These are phyloP conservation scores for Drosophila niveifrons DNA, from an alignment of 2,888 invertebrate genomes.

Conservation along the genomic window DNA sequence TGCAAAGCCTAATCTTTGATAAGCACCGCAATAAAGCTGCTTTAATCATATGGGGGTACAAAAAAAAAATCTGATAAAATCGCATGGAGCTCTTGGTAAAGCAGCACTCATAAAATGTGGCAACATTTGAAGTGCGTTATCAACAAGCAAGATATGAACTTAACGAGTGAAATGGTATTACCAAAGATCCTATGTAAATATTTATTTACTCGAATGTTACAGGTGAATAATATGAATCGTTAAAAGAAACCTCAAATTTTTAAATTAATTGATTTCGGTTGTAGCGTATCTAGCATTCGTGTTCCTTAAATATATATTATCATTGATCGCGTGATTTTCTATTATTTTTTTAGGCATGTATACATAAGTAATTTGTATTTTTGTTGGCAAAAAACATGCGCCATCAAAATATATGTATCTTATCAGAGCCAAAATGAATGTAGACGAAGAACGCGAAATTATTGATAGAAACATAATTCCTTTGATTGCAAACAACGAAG, in stretches of 20 bases:
- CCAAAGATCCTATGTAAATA: not conserved
- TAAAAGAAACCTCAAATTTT: not conserved
- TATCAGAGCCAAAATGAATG: conserved; percentile 53
- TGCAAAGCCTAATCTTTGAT: conserved; percentile 65
- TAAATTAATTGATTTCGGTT: not conserved
- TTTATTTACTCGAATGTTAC: not conserved
- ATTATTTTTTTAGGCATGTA: conserved; percentile 9
- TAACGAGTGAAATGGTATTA: not conserved
- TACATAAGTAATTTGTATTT: conserved; percentile 26
- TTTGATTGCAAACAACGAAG: conserved; percentile 15
- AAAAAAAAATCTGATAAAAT: conserved; percentile 58
- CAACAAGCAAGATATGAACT: conserved; percentile 12
- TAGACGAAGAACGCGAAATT: conserved; percentile 35
- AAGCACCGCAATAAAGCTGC: conserved; percentile 67
- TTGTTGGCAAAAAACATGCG: conserved; percentile 40
- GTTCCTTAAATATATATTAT: not conserved
- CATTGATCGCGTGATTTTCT: conserved; percentile 54
- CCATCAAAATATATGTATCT: conserved; percentile 64
- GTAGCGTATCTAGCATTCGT: not conserved
- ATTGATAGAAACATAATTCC: conserved; percentile 11
- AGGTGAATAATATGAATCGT: not conserved
- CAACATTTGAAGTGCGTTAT: conserved; percentile 20
- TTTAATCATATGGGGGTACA: conserved; percentile 37
- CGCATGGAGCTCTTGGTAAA: conserved; percentile 1
- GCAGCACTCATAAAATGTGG: conserved; percentile 9